A percentile compares a stretch with the other conserved stretches of the same genome.
phyloP scores from a whole-genome alignment of 2,113 vertebrate genomes.

The Sapayoa aenigma region DNA sequence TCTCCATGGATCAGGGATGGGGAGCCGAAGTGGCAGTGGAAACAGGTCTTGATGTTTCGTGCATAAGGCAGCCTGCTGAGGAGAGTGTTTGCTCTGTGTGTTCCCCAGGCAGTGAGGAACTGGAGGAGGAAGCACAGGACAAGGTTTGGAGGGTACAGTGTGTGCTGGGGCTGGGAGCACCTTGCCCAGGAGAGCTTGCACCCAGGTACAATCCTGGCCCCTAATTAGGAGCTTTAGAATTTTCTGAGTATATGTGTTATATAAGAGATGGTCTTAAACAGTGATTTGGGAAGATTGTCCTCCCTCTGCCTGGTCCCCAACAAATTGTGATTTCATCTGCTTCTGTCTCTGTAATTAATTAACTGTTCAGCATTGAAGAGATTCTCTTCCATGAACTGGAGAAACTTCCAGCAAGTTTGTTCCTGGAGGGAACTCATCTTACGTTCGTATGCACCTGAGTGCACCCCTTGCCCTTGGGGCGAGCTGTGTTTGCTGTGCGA shows the following conservation, averaged over 20 bases:
- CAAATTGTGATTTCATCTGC: neutral
- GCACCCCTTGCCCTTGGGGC: rapidly evolving
- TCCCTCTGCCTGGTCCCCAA: neutral
- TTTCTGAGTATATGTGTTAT: neutral
- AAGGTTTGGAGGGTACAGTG: neutral
- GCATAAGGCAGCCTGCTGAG: neutral
- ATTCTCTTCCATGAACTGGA: neutral
- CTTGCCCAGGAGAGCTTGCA: neutral
- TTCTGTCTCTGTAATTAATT: neutral
- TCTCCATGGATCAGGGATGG: neutral
- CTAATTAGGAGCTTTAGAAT: neutral
- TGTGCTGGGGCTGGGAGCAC: neutral
- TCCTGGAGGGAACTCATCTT: neutral
- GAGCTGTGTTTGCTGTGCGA: neutral
- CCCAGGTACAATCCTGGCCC: neutral
- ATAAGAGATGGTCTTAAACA: neutral
- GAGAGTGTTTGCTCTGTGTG: rapidly evolving
- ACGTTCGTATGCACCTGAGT: neutral
- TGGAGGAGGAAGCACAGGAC: neutral
- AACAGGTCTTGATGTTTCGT: neutral
- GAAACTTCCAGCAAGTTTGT: neutral
- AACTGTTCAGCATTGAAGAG: neutral
- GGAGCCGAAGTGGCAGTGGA: neutral
- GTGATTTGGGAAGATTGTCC: rapidly evolving
- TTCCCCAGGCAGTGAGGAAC: neutral